Evolutionary conservation across 2,888 invertebrate species (phyloP).

Genomic region (Pollenia griseotomentosa): DNA sequence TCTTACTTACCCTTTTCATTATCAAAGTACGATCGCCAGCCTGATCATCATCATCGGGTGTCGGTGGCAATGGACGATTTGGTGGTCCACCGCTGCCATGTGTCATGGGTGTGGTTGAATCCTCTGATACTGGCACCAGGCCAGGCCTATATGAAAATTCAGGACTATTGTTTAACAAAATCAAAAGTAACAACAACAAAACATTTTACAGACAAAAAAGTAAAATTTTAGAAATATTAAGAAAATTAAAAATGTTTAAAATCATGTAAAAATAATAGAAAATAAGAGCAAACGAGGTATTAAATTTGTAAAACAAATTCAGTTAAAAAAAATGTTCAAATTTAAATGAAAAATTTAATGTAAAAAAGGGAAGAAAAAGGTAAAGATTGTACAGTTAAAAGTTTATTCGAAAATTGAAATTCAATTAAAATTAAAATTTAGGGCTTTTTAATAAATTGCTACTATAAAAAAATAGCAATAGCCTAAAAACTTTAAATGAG

Average conservation of each 20-base stretch:
- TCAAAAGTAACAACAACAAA: slow-evolving; percentile 69
- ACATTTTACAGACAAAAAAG: slow-evolving; percentile 74
- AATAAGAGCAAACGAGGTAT: not conserved
- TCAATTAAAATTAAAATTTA: no score
- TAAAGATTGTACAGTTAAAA: no score
- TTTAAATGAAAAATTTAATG: no score
- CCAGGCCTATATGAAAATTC: slow-evolving; percentile 93
- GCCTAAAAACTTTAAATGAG: no score
- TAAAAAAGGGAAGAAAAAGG: no score
- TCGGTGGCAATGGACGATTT: slow-evolving; percentile 96
- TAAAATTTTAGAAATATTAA: slow-evolving; percentile 73
- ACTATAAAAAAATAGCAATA: no score
- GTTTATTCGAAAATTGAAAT: no score
- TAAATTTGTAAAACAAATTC: no score
- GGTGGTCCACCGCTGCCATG: slow-evolving; percentile 89
- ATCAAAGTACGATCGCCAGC: slow-evolving; percentile 94
- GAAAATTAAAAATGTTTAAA: slow-evolving; percentile 72
- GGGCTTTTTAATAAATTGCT: no score
- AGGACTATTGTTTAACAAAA: slow-evolving; percentile 86
- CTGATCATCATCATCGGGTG: slow-evolving; percentile 95
- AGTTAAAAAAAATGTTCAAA: no score
- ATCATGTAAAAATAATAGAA: not conserved
- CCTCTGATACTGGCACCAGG: slow-evolving; percentile 87
- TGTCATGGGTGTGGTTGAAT: slow-evolving; percentile 82
- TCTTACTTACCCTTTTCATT: slow-evolving; percentile 93